Base-by-base conservation (phyloP, 35 echinoderm and acorn worm species). In the Apostichopus japonicus region DNA sequence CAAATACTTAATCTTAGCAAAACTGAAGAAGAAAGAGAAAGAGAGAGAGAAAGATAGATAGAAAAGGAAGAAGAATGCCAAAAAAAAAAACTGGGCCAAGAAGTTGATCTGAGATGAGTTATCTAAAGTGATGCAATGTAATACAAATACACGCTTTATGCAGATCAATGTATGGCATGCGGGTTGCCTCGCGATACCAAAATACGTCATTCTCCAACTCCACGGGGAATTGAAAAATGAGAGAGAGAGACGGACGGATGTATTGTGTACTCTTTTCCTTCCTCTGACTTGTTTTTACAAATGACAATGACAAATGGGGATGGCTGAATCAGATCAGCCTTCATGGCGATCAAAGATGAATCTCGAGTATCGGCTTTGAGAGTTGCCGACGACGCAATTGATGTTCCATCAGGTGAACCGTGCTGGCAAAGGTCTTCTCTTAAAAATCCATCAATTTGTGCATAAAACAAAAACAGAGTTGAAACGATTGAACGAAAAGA, bases 221-320 rank as follows among this genome's bases (percentile, higher is more conserved):
- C 79, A 8, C 79, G 54, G 79, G 33, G 79, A 83, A 44, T 83
- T 54, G 11, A 55, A 83, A 83, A 67, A 83, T 17, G 17, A 44
- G 79, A 44, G 33, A 44, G 33, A 44, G 33, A 44, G 33, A 44
- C 33, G 2, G 33, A 44, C 2, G 52, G 53, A 24, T 54, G 54
- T 14, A 54, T 83, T 83, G 79, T 83, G 79, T 83, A 83, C 79
- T 54, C 19, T n/a, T n/a, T n/a, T 44, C 11, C 79, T 83, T 83
- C 54, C 33, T 54, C n/a, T 17, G 51, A 55, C 79, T 54, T 83
- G 52, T 54, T 55, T 55, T 83, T 54, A 44, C 79, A 83, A 54
- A 83, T 83, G 79, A 83, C 79, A 52, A 83, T 52, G 33, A 44
- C 33, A 44, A 44, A 44, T 44, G 33, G 33, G 33, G 33, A 44